Percentiles rank a stretch among this genome's conserved stretches.
Conservation (phyloP, 2,113 vertebrate species). For the Pontoporia blainvillei region DNA sequence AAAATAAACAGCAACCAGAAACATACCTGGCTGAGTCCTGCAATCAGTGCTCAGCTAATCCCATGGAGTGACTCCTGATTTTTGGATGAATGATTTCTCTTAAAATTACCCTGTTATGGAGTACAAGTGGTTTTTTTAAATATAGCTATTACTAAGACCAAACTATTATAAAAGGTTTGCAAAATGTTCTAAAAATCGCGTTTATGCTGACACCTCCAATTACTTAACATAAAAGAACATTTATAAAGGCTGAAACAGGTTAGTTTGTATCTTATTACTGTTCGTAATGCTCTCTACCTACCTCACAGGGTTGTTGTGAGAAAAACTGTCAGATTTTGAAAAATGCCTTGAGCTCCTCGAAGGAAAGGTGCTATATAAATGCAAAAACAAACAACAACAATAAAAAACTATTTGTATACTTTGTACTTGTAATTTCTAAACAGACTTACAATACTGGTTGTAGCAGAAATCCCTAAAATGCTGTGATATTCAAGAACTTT, state of each 20-base stretch:
- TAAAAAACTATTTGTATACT: constrained; percentile 38
- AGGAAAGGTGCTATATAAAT: constrained; percentile 72
- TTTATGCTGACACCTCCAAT: neutral
- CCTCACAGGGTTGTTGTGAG: constrained; percentile 71
- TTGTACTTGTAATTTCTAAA: constrained; percentile 15
- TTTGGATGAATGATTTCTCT: constrained; percentile 29
- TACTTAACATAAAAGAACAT: neutral
- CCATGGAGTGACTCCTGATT: neutral
- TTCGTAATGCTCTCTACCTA: constrained; percentile 48
- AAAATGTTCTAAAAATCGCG: neutral
- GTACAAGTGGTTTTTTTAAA: constrained; percentile 17
- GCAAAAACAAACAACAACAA: constrained; percentile 64
- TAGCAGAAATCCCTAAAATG: neutral
- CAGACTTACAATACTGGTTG: neutral
- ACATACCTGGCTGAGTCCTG: constrained; percentile 44
- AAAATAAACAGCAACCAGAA: neutral
- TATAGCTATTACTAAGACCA: neutral
- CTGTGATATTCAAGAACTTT: neutral
- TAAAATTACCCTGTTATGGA: constrained; percentile 37
- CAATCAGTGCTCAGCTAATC: constrained; percentile 7
- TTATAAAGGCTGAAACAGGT: neutral
- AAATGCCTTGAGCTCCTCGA: constrained; percentile 74
- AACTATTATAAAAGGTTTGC: constrained; percentile 15
- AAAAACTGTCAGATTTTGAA: constrained; percentile 70
- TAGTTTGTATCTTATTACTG: neutral